These are phyloP conservation scores for Triops longicaudatus DNA, from an alignment of 1,140 invertebrate species.

Conservation along the genomic window DNA sequence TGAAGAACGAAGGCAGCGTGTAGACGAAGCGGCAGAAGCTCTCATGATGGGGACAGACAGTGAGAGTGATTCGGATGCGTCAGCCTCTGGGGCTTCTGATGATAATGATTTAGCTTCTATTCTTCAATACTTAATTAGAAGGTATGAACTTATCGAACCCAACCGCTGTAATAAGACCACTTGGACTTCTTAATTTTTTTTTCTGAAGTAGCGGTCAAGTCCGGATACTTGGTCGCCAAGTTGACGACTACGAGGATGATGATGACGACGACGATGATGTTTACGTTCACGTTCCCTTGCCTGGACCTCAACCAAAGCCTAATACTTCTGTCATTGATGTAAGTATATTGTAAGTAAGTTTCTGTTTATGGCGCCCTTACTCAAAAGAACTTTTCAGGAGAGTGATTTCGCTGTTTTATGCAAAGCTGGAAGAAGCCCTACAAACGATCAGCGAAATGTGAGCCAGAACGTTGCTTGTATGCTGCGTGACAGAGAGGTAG, in stretches of 20 bases:
- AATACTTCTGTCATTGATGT: constrained; percentile 21
- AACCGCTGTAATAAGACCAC: background rate
- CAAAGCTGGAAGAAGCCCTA: background rate
- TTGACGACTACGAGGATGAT: background rate
- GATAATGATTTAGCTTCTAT: constrained; percentile 26
- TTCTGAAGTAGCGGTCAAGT: constrained; percentile 1
- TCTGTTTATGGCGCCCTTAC: too few species aligned
- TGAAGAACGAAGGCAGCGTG: background rate
- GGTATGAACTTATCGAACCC: background rate
- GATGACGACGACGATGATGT: constrained; percentile 17
- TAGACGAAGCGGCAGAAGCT: background rate
- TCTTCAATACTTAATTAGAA: constrained; percentile 26
- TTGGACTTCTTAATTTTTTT: background rate
- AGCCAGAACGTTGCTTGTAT: background rate
- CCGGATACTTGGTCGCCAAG: constrained; percentile 5
- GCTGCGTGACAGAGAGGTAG: background rate
- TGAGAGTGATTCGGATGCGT: constrained; percentile 17
- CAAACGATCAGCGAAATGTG: background rate
- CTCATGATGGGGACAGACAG: background rate
- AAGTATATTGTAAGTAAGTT: too few species aligned
- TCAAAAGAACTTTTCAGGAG: constrained; percentile 15
- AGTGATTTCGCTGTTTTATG: constrained; percentile 2
- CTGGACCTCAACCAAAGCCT: background rate
- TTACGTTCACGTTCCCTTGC: background rate
- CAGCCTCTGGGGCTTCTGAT: constrained; percentile 7